Conservation (phyloP, 2,113 vertebrate genomes). For the Silurus glanis region DNA sequence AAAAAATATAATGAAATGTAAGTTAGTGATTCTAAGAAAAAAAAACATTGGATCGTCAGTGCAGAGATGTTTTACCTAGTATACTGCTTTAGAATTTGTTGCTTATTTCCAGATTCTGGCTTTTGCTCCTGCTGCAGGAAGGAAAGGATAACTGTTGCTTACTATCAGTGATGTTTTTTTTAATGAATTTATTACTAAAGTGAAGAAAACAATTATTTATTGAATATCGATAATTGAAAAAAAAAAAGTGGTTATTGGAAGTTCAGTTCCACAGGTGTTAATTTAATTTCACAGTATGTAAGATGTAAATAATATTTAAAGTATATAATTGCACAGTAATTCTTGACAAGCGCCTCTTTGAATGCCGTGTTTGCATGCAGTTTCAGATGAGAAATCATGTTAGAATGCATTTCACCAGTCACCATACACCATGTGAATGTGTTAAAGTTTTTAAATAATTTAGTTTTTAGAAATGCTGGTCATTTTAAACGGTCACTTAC, state of each 20-base stretch:
- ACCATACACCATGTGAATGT: background rate
- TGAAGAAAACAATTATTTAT: background rate
- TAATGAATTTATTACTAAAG: background rate
- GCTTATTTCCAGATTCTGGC: background rate
- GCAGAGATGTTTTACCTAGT: background rate
- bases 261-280: background rate
- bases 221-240: too few relatives aligned
- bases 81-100: background rate
- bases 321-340: background rate
- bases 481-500: background rate
- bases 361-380: too few relatives aligned
- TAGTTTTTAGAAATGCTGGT: background rate
- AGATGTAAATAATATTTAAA: background rate
- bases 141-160: background rate
- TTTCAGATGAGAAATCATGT: too few relatives aligned
- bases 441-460: background rate
- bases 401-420: background rate
- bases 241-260: background rate
- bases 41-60: too few relatives aligned
- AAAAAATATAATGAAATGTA: too few relatives aligned
- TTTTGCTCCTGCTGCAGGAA: background rate
- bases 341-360: background rate
- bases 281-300: background rate
- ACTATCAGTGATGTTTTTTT: background rate
- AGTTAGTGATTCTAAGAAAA: too few relatives aligned